These are phyloP conservation scores for Penaeus chinensis DNA, from an alignment of 1,140 invertebrate genomes.

Conservation along the genomic window DNA sequence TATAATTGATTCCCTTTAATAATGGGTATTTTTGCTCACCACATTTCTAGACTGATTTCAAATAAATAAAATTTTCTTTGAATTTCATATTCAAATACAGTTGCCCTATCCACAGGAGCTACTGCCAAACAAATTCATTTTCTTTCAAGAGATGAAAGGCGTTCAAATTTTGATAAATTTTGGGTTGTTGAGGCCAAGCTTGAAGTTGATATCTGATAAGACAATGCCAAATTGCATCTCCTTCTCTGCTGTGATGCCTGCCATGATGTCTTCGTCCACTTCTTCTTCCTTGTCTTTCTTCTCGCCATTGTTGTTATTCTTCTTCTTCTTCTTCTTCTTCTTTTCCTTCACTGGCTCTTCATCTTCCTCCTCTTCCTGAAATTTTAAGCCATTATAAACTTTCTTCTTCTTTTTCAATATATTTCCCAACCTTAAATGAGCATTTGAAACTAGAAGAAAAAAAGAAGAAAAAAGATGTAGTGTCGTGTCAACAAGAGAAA, in stretches of 20 bases:
- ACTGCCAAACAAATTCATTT: no score
- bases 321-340: constrained; percentile 59
- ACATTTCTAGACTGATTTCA: no score
- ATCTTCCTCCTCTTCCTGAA: constrained; percentile 49
- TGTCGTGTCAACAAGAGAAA: no score
- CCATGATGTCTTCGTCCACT: constrained; percentile 53
- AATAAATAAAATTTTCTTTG: no score
- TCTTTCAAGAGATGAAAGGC: background rate
- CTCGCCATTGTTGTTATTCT: constrained; percentile 55
- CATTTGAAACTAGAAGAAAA: no score
- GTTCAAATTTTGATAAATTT: constrained; percentile 53
- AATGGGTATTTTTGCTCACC: no score
- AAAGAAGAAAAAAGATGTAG: no score
- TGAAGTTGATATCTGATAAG: constrained; percentile 52
- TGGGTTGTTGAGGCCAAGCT: constrained; percentile 50
- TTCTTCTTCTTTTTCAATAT: no score
- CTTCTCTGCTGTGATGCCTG: constrained; percentile 43
- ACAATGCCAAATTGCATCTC: constrained; percentile 45
- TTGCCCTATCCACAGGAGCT: no score
- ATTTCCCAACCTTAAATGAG: no score
- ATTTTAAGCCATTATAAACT: background rate
- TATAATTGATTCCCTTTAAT: no score
- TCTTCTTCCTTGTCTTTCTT: constrained; percentile 50
- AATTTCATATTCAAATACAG: no score
- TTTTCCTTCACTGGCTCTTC: constrained; percentile 42